Evolutionary conservation across 2,797 vertebrate genomes (phyloP).

Genomic region (Sus cebifrons): DNA sequence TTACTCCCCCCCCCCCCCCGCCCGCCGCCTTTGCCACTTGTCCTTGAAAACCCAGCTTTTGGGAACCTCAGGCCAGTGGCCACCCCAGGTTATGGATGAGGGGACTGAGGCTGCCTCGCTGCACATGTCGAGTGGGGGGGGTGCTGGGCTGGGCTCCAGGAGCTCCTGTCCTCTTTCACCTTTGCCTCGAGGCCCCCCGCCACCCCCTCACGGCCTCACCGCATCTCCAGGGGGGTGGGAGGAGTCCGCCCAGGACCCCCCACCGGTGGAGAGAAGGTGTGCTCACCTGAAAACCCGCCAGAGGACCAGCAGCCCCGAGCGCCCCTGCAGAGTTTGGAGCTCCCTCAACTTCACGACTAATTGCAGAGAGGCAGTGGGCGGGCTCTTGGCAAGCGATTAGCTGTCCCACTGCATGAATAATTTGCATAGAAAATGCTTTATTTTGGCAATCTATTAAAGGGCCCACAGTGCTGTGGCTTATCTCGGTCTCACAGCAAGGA

Average conservation of each 20-base stretch:
- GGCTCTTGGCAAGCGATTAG: slow-evolving; percentile 95
- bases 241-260: background rate
- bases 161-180: background rate
- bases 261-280: slow-evolving; percentile 85
- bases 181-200: background rate
- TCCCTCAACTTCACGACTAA: slow-evolving; percentile 93
- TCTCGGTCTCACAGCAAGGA: slow-evolving; percentile 99
- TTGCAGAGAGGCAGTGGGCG: slow-evolving; percentile 93
- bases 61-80: background rate
- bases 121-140: background rate
- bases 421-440: slow-evolving; percentile 99
- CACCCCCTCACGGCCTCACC: background rate
- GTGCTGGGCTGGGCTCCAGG: background rate
- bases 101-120: background rate
- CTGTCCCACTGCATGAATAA: slow-evolving; percentile 99
- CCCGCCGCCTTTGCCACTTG: background rate
- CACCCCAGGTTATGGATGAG: background rate
- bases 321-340: slow-evolving; percentile 91
- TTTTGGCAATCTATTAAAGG: slow-evolving; percentile 99
- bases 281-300: slow-evolving; percentile 89
- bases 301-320: slow-evolving; percentile 89
- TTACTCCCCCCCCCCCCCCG: background rate
- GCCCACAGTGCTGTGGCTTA: slow-evolving; percentile 99
- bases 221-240: background rate
- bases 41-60: background rate